Conservation (phyloP, 1,140 invertebrate genomes). For the Ceratosolen solmsi region DNA sequence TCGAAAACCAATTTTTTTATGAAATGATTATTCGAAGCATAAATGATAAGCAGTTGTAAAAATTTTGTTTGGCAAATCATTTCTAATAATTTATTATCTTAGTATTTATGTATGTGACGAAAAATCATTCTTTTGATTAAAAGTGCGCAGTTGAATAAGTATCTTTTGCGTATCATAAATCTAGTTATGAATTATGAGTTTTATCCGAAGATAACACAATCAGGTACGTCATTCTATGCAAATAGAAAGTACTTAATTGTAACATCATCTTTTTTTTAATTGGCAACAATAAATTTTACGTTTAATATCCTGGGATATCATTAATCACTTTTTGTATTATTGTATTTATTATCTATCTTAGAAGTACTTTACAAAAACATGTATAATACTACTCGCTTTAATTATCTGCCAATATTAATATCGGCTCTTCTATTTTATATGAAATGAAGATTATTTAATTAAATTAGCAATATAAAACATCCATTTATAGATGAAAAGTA, state of each 20-base stretch:
- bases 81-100: background rate
- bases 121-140: slow-evolving; percentile 8
- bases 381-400: too few relatives aligned
- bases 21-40: background rate
- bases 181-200: slow-evolving; percentile 11
- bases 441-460: too few relatives aligned
- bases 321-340: background rate
- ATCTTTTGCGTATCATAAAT: slow-evolving; percentile 2
- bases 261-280: background rate
- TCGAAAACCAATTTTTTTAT: background rate
- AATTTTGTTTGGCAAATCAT: background rate
- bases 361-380: too few relatives aligned
- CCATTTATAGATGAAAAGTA: too few relatives aligned
- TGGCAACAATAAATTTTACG: background rate
- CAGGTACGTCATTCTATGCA: background rate
- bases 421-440: too few relatives aligned
- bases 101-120: background rate
- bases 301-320: background rate
- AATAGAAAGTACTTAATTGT: background rate
- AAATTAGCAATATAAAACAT: too few relatives aligned
- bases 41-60: background rate
- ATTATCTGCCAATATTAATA: too few relatives aligned
- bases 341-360: background rate
- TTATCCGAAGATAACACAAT: slow-evolving; percentile 1
- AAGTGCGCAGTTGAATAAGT: background rate